Percentiles rank a stretch among this genome's conserved stretches.
Evolutionary conservation across 2,113 vertebrate genomes (phyloP).

Genomic region (Prionailurus viverrinus): DNA sequence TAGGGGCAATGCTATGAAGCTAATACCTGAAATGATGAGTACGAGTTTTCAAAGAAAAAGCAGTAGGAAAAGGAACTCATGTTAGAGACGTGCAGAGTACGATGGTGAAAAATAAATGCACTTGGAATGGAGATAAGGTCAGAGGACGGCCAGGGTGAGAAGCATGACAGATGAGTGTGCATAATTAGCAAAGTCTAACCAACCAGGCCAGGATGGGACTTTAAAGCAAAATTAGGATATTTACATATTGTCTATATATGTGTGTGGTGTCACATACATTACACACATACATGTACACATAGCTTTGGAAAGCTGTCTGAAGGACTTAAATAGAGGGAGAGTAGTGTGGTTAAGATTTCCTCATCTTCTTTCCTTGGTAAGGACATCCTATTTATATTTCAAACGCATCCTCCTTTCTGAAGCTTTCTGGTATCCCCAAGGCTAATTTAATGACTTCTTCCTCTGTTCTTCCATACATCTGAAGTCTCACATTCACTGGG

Average conservation of each 20-base stretch:
- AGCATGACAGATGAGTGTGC: not conserved
- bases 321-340: not conserved
- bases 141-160: not conserved
- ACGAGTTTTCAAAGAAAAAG: not conserved
- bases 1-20: not conserved
- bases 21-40: not conserved
- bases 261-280: not conserved
- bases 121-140: not conserved
- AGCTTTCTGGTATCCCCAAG: not conserved
- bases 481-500: not conserved
- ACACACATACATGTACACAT: not conserved
- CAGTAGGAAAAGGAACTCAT: not conserved
- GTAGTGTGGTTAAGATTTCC: not conserved
- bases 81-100: not conserved
- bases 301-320: not conserved
- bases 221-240: not conserved
- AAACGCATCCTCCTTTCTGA: not conserved
- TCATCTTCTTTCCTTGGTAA: not conserved
- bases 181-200: not conserved
- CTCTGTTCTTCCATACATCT: not conserved
- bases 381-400: not conserved
- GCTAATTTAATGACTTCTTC: not conserved
- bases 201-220: not conserved
- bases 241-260: not conserved
- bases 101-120: not conserved